These are phyloP conservation scores for Halocaridina rubra DNA, from an alignment of 2,888 invertebrate genomes.

Conservation along the genomic window DNA sequence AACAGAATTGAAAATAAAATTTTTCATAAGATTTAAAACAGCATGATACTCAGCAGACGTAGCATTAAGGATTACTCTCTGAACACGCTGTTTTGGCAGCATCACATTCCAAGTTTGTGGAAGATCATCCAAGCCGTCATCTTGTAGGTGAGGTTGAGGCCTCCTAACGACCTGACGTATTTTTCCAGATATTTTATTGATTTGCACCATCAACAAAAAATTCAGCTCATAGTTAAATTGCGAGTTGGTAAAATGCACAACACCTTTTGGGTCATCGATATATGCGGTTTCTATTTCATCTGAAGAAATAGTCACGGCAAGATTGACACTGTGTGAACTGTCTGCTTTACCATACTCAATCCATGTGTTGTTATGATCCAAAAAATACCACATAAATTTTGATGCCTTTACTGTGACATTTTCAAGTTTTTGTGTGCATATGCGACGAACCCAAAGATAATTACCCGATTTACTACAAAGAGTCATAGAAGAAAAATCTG, in stretches of 20 bases:
- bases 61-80: background rate
- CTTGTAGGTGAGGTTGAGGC: background rate
- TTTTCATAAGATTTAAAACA: background rate
- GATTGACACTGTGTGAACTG: background rate
- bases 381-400: constrained; percentile 5
- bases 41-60: background rate
- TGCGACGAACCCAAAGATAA: background rate
- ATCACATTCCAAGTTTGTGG: background rate
- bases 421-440: background rate
- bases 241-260: background rate
- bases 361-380: constrained; percentile 1
- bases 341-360: constrained; percentile 18
- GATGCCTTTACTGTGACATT: background rate
- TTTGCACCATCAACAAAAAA: constrained; percentile 10
- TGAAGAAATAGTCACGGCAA: background rate
- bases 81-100: background rate
- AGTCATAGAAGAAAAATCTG: background rate
- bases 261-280: background rate
- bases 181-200: background rate
- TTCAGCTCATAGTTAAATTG: constrained; percentile 1
- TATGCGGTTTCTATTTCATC: constrained; percentile 15
- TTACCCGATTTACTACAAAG: background rate
- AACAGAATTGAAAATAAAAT: background rate
- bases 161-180: background rate
- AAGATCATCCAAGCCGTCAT: background rate